Evolutionary conservation across 2,888 invertebrate genomes (phyloP), one percentile per base, ranked within the genome.

Genomic region (Drosophila lutescens): DNA sequence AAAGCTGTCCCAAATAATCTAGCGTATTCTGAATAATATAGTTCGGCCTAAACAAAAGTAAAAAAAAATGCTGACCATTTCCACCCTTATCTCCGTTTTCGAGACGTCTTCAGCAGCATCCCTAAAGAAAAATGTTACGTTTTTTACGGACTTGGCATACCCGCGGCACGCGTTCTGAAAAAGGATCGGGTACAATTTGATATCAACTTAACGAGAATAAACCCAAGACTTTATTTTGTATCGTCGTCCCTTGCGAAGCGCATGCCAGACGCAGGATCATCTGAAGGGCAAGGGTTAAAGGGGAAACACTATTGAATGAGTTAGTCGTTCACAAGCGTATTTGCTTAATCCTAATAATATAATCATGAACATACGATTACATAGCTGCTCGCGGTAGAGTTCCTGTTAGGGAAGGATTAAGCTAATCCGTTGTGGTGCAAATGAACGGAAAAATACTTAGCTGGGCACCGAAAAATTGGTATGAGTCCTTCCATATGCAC

Each of bases 171-270:
- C 81, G 61, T 53, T 55, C 34, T 8, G 9, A 47, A 56, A 30
- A 56, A 36, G 59, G 46, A 51, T 41, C 43, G 20, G 30, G 34
- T 49, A 54, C 49, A 57, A 46, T 73, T 83, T 88, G 74, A 79
- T 86, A 88, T 88, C 71, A 80, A 83, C 74, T 86, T 86, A 79
- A 88, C 79, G 77, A 55, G 40, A 34, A 51, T 34, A 55, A 50
- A 55, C 54, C 60, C 34, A 50, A 30, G 30, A 30, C 30, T 43
- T 32, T 7, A 17, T 30, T 30, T 30, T 6, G 26, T 8, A 4
- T 13, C 20, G 17, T 23, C 26, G 20, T 56, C 88, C 77, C 77
- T 75, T 71, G 86, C 76, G 79, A 66, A 61, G 32, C 76, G 63
- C 74, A 70, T 74, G 83, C 73, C 80, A 38, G 44, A 43, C 5